phyloP scores from a whole-genome alignment of 2,888 invertebrate genomes.

The Nymphalis urticae region DNA sequence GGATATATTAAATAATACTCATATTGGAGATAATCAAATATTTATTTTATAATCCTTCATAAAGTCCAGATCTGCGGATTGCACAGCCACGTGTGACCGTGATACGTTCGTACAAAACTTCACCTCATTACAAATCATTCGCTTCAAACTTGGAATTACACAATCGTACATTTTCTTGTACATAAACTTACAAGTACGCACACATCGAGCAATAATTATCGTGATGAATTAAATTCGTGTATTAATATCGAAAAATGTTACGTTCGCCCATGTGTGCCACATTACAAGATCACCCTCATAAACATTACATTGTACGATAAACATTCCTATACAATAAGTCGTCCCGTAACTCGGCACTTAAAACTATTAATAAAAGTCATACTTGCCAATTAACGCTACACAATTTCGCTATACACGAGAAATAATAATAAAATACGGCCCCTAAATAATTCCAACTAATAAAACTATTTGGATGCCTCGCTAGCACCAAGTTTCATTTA shows the following conservation, averaged over 20 bases:
- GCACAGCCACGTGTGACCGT: constrained; percentile 25
- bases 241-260: neutral
- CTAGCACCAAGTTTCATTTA: constrained; percentile 36
- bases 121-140: constrained; percentile 4
- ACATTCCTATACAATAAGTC: constrained; percentile 3
- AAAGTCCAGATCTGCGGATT: constrained; percentile 44
- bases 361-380: constrained; percentile 21
- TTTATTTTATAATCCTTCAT: constrained; percentile 62
- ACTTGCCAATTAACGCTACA: constrained; percentile 20
- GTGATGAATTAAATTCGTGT: neutral
- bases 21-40: constrained; percentile 65
- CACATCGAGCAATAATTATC: neutral
- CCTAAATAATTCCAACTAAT: constrained; percentile 34
- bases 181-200: neutral
- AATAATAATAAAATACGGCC: constrained; percentile 15
- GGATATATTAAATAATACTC: constrained; percentile 38
- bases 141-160: constrained; percentile 3
- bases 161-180: neutral
- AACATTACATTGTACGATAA: constrained; percentile 12
- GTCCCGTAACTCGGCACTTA: constrained; percentile 8
- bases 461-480: constrained; percentile 33
- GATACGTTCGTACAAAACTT: neutral
- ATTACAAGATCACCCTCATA: constrained; percentile 2
- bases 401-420: constrained; percentile 30
- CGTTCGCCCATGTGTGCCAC: constrained; percentile 3